Conservation (phyloP, 2,888 invertebrate species). For the Ganaspis brasiliensis region DNA sequence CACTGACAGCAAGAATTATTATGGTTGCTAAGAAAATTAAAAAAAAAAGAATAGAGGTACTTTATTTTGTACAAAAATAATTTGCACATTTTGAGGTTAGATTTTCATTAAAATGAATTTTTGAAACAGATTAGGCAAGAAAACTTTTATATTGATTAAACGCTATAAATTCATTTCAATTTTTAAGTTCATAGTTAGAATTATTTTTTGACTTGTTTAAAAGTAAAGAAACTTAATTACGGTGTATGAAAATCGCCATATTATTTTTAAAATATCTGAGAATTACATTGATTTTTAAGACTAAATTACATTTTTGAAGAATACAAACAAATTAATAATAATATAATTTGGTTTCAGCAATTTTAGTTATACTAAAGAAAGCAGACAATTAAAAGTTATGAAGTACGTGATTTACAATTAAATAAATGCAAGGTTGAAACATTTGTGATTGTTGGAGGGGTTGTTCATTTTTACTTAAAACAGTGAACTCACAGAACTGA, state of each 20-base stretch:
- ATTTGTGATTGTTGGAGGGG: slow-evolving; percentile 56
- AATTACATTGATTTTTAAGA: not conserved
- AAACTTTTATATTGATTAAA: not conserved
- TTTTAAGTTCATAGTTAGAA: not conserved
- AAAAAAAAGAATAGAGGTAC: too few relatives aligned
- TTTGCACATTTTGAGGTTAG: too few relatives aligned
- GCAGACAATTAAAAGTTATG: too few relatives aligned
- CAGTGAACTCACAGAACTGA: slow-evolving; percentile 71
- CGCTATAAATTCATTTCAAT: not conserved
- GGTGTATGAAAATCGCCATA: not conserved
- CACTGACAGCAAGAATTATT: too few relatives aligned
- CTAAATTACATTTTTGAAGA: not conserved
- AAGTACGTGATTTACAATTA: not conserved
- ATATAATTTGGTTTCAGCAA: too few relatives aligned
- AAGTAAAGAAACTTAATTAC: not conserved
- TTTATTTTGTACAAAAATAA: too few relatives aligned
- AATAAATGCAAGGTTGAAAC: not conserved
- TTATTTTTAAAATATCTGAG: not conserved
- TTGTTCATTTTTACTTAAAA: slow-evolving; percentile 27
- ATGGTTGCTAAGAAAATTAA: too few relatives aligned
- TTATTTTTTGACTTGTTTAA: not conserved
- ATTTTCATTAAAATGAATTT: too few relatives aligned
- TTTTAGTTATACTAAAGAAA: too few relatives aligned
- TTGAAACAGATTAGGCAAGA: too few relatives aligned
- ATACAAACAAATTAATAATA: too few relatives aligned